A percentile compares a stretch with the other conserved stretches of the same genome.
Evolutionary conservation across 2,113 vertebrate genomes (phyloP).

Genomic region (Bubalus kerabau): DNA sequence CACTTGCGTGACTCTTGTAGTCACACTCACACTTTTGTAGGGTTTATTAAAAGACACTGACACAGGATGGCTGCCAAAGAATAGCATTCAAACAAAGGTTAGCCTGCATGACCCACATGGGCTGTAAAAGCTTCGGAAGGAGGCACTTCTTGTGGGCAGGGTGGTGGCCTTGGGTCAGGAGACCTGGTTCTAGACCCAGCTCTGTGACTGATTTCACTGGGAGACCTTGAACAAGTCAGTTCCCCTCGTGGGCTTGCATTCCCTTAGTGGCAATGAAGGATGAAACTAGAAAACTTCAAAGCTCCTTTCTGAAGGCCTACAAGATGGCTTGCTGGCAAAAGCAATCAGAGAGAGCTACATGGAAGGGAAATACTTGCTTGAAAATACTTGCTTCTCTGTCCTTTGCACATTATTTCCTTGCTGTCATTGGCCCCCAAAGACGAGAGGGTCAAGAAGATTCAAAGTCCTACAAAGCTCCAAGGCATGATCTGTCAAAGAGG

Average conservation of each 20-base stretch:
- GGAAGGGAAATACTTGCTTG: neutral
- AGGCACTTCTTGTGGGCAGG: neutral
- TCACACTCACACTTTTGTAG: neutral
- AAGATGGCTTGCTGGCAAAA: neutral
- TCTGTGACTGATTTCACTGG: neutral
- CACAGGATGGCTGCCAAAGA: neutral
- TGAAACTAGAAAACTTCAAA: neutral
- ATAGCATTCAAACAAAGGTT: neutral
- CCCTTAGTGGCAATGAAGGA: neutral
- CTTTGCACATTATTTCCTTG: neutral
- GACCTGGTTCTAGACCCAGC: neutral
- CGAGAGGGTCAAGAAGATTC: neutral
- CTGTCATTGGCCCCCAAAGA: neutral
- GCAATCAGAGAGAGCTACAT: neutral
- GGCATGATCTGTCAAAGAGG: neutral
- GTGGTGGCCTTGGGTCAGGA: no score
- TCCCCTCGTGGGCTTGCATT: no score
- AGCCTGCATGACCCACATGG: neutral
- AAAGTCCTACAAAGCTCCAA: neutral
- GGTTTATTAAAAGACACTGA: neutral
- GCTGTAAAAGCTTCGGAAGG: neutral
- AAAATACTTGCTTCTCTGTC: neutral
- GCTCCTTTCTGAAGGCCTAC: neutral
- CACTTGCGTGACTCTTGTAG: neutral
- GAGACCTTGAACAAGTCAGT: neutral